Evolutionary conservation across 2,888 invertebrate genomes (phyloP), one percentile per base, ranked within the genome.

Genomic region (Chouioia cunea): DNA sequence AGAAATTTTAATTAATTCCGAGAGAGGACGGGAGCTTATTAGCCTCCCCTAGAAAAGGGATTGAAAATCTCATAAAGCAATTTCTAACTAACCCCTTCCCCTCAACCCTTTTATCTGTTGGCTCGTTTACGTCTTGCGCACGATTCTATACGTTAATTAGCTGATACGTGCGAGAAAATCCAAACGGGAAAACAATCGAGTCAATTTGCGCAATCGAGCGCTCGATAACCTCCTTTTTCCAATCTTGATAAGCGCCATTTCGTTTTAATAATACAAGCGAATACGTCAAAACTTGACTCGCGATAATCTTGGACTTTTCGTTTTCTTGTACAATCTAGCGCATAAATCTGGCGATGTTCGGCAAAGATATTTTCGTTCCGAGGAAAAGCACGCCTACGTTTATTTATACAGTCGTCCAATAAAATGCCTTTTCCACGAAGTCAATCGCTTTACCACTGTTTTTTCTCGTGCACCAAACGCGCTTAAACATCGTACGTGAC

Each of bases 1-100:
- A 76, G 75, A 78, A 78, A 78, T 79, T 79, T 79, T 79, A 79
- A 79, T 79, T 79, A 79, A 79, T 79, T 78, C 79, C 65, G 78
- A 78, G 78, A 27, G 27, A 27, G 27, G 6, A 6, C 27, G 27
- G 27, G 27, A 76, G 79, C 79, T 79, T 79, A 79, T 79, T 79
- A 79, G 77, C 68, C 59, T 68, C 65, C 70, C 65, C 70, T 74
- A 73, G 69, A 73, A 74, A 27, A 75, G 77, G 78, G 78, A 78
- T 75, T 74, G 71, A 74, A 74, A 74, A 74, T 74, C 73, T 74
- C 73, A 71, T 74, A 74, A 71, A 74, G 71, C 69, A 74, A 71
- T 71, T 71, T 65, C 73, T 69, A 71, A 74, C 68, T 71, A 74
- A 44, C 65, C 62, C 57, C 16, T 15, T 4, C 16, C 48, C 48